Evolutionary conservation across 2,797 vertebrate genomes (phyloP).

Genomic region (Poliocrania exsul): DNA sequence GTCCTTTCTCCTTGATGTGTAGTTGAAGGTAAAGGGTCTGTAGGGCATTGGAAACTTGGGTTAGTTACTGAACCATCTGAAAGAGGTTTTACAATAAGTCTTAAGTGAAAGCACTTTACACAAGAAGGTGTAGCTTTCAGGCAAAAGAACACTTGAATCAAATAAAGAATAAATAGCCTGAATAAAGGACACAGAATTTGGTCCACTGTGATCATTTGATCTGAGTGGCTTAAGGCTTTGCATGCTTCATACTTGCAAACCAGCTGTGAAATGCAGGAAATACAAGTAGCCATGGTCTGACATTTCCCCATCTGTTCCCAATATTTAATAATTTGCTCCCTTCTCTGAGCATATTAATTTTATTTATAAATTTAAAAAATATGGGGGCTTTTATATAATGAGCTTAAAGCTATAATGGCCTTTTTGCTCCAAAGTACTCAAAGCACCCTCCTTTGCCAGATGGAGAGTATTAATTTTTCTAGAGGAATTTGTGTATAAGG

Average conservation of each 20-base stretch:
- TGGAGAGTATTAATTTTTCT: slow-evolving; percentile 25
- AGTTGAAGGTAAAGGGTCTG: neutral
- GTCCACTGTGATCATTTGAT: slow-evolving; percentile 42
- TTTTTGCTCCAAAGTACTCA: slow-evolving; percentile 23
- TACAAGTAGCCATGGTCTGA: slow-evolving; percentile 12
- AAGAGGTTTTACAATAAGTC: neutral
- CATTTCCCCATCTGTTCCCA: slow-evolving; percentile 49
- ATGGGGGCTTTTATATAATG: slow-evolving; percentile 27
- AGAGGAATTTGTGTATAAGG: neutral
- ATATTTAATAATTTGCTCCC: slow-evolving; percentile 52
- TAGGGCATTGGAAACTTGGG: neutral
- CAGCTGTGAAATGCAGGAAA: slow-evolving; percentile 57
- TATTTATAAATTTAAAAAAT: slow-evolving; percentile 53
- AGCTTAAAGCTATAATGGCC: slow-evolving; percentile 13
- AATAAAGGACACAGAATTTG: slow-evolving; percentile 10
- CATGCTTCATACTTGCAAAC: slow-evolving; percentile 21
- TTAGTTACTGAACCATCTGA: neutral
- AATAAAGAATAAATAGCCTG: slow-evolving; percentile 29
- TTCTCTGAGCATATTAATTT: slow-evolving; percentile 39
- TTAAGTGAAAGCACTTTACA: neutral
- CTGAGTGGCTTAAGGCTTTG: slow-evolving; percentile 24
- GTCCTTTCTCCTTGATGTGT: neutral
- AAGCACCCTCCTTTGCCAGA: neutral
- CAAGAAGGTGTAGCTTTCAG: slow-evolving; percentile 31
- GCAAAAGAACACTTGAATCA: slow-evolving; percentile 35